Evolutionary conservation across 1,140 invertebrate species (phyloP), one percentile per base, ranked within the genome.

Genomic region (Probaryconus sp.): DNA sequence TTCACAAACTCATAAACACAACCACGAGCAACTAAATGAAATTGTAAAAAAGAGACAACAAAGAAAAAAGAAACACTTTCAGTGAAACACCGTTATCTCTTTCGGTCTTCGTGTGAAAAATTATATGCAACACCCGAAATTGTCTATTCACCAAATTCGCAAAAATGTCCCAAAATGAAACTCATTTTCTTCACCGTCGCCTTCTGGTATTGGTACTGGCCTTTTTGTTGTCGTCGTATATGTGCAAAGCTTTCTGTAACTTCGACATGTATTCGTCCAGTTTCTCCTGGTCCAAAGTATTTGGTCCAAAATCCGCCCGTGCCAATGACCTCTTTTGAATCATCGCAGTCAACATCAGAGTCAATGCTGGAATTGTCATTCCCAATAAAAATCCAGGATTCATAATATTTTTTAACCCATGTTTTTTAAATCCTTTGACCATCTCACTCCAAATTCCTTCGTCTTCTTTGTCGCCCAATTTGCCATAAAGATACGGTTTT

Each of bases 361-460:
- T 87, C 13, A 87, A 75, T 9, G 83, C 82, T 0, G 85, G 85
- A n/a, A 87, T 81, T 0, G 83, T 83, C 79, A 87, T 81, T 0
- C 85, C 84, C 2, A 87, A 26, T 4, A 87, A 43, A 63, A 86
- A 87, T 28, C 80, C 83, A 4, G 85, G 84, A 26, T 82, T 85
- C 84, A 86, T 87, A 11, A 87, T 80, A 30, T 87, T 86, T 47
- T 84, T 87, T 58, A 87, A 43, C 0, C 85, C 85, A 17, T 87
- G 85, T 6, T 86, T 84, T 26, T 81, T 85, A 35, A 87, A 87
- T 18, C 83, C 83, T 2, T 60, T 68, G 16, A 78, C 80, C 11
- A 87, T 60, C 14, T 87, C 85, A n/a, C 68, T 43, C 75, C 80
- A 82, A 16, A 86, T 83, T 1, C 83, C 79, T 1, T 69, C 76